Conservation (phyloP, 2,797 vertebrate species). For the Aeoliscus strigatus region DNA sequence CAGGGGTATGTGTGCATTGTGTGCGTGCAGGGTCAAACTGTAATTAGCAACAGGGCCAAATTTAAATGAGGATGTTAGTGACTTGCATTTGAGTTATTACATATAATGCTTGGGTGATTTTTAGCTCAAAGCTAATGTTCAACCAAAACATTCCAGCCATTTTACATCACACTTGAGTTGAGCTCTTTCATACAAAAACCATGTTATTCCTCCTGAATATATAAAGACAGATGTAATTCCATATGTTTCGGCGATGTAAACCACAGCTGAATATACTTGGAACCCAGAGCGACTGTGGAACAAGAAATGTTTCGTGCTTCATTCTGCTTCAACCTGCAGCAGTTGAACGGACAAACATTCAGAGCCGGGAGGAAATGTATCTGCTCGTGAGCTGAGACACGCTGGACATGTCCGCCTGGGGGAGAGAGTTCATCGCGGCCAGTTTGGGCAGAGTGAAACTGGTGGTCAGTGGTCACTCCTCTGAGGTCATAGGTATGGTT, state of each 20-base stretch:
- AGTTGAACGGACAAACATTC: too few species aligned
- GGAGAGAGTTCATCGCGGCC: conserved; percentile 22
- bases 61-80: conserved; percentile 71
- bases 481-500: conserved; percentile 57
- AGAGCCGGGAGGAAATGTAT: conserved; percentile 15
- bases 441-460: conserved; percentile 44
- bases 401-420: conserved; percentile 26
- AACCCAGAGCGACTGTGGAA: too few species aligned
- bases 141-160: conserved; percentile 1
- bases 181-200: background rate
- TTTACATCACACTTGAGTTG: background rate
- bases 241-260: too few species aligned
- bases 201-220: background rate
- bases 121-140: conserved; percentile 27
- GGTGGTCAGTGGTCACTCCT: conserved; percentile 54
- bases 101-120: conserved; percentile 27
- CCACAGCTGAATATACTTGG: too few species aligned
- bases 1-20: conserved; percentile 13
- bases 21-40: conserved; percentile 70
- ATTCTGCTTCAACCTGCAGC: too few species aligned
- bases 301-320: too few species aligned
- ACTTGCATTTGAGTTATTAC: conserved; percentile 54
- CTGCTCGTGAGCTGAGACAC: conserved; percentile 56
- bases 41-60: conserved; percentile 84
- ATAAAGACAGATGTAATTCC: too few species aligned